Evolutionary conservation across 2,888 invertebrate genomes (phyloP), one percentile per base, ranked within the genome.

Genomic region (Andrena bucephala): DNA sequence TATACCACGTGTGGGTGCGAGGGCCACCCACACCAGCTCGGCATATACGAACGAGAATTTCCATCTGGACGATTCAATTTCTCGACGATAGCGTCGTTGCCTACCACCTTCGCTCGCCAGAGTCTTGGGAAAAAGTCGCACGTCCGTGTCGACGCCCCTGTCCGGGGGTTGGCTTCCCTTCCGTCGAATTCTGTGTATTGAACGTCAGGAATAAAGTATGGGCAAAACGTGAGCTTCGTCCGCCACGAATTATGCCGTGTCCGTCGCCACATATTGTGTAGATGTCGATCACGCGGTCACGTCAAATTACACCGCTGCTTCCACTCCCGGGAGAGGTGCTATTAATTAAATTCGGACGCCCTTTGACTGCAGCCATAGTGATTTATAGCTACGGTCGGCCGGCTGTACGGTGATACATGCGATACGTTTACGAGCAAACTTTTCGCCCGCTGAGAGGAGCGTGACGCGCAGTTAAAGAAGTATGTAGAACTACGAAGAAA

Each of bases 11-110:
- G 50, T 42, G 36, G 3, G 5, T 52, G 71, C 16, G 59, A 48
- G 69, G 59, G 33, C 48, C 52, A 48, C 76, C 29, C 50, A 33
- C 59, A 20, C 60, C n/a, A 5, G 42, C 13, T 2, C 60, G 6
- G 31, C 3, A 27, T 4, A 8, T 36, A 69, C 24, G 48, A 52
- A 66, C 62, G 74, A 59, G 81, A 85, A 88, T 89, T 88, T 89
- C 88, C 88, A 89, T 88, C 81, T 74, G 82, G 75, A 78, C 85
- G 82, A 89, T 89, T 89, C 88, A 89, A 89, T 89, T 86, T 88
- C 88, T 81, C 86, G 79, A 63, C 87, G 76, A 83, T 74, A 79
- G 54, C 76, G 73, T 54, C 85, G 62, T 57, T 71, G 65, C 75
- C 83, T 60, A 70, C 69, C 84, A 31, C 67, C 59, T 72, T 48